Evolutionary conservation across 2,888 invertebrate species (phyloP).

Genomic region (Tinea trinotella): DNA sequence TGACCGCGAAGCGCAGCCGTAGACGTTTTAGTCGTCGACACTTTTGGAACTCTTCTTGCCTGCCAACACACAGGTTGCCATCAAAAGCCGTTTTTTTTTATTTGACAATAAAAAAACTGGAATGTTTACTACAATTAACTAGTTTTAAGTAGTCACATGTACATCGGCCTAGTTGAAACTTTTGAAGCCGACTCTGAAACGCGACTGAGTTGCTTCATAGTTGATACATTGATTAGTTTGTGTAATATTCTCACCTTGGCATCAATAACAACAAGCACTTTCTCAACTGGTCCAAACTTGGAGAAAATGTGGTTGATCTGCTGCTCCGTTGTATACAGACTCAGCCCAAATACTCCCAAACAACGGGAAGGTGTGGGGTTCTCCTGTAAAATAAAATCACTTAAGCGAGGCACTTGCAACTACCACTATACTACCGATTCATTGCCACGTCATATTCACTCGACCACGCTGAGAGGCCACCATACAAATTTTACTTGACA

Average conservation of each 20-base stretch:
- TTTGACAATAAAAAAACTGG: not conserved
- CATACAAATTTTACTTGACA: too few relatives aligned
- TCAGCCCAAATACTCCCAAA: slow-evolving; percentile 95
- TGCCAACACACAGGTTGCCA: too few relatives aligned
- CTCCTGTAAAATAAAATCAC: too few relatives aligned
- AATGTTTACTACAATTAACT: slow-evolving; percentile 14
- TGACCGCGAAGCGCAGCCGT: too few relatives aligned
- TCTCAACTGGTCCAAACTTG: slow-evolving; percentile 92
- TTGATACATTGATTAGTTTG: not conserved
- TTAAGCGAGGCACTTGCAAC: too few relatives aligned
- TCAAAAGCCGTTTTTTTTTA: not conserved
- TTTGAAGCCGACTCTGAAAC: too few relatives aligned
- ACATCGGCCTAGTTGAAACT: not conserved
- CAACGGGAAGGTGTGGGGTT: slow-evolving; percentile 91
- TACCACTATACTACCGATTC: too few relatives aligned
- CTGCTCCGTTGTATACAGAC: slow-evolving; percentile 92
- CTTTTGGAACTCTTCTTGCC: too few relatives aligned
- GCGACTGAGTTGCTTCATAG: too few relatives aligned
- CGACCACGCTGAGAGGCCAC: too few relatives aligned
- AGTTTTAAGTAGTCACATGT: not conserved
- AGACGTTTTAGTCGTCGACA: too few relatives aligned
- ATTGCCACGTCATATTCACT: too few relatives aligned
- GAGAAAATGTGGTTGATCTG: slow-evolving; percentile 93
- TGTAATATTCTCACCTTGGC: slow-evolving; percentile 88
- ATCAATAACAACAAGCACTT: slow-evolving; percentile 95